Base-by-base conservation (phyloP, 2,113 vertebrate genomes). In the Nibea albiflora region DNA sequence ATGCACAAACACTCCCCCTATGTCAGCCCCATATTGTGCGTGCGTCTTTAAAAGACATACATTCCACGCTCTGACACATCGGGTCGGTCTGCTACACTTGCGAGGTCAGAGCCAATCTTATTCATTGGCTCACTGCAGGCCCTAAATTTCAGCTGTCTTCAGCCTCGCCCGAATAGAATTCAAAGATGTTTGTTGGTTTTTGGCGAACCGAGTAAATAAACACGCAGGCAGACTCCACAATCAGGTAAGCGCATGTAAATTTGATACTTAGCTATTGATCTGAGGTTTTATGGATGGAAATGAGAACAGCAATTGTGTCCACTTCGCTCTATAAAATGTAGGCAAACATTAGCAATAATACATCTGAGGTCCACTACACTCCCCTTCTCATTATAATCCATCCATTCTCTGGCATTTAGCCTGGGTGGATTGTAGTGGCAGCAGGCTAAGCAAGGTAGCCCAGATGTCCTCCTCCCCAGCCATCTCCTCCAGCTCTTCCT, bases 1-100 rank as follows among this genome's bases (percentile, higher is more conserved):
- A 86, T 90, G 90, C 87, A 90, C 85, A 76, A 87, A 90, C 88
- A 89, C 73, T 88, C 85, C 63, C 63, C 80, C 52, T 60, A 56
- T 57, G 78, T 73, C 64, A 31, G 42, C 70, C 49, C 74, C 54
- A 67, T 75, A 68, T 76, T 81, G 74, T 73, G 79, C 49, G 49
- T 42, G 62, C 63, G 62, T 80, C 76, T 75, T 73, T 80, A 80
- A 80, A 87, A 85, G 70, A 72, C 83, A 74, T 44, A 22, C 47
- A 47, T 20, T 86, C 66, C n/a, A 9, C 42, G 47, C 67, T 67
- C 31, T 31, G 28, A 74, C 71, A 62, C 44, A 61, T 78, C 10
- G 1, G 50, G n/a, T 28, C 22, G 19, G 42, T 76, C 54, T 66
- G 39, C 47, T 31, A 11, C 14, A 73, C 61, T 68, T 63, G 44